Evolutionary conservation across 2,113 vertebrate species (phyloP).

Genomic region (Dascyllus trimaculatus): DNA sequence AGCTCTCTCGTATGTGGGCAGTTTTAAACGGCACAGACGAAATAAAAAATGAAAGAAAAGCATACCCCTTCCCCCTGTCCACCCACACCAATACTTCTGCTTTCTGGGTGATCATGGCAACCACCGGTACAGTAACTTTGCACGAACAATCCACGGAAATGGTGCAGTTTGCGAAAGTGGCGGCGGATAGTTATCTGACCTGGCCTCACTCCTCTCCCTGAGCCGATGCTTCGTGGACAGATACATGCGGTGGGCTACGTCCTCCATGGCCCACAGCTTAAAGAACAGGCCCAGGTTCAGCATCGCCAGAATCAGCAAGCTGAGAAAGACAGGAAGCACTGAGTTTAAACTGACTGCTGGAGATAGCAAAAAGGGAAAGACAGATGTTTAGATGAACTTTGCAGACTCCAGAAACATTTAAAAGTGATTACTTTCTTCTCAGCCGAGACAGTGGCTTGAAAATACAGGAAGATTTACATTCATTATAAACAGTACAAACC

Average conservation of each 20-base stretch:
- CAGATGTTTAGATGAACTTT: too few species aligned
- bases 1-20: slow-evolving; percentile 31
- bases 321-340: slow-evolving; percentile 57
- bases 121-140: neutral
- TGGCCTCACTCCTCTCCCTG: slow-evolving; percentile 73
- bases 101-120: slow-evolving; percentile 14
- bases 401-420: neutral
- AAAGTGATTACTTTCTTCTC: too few species aligned
- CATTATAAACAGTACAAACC: neutral
- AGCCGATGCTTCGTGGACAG: slow-evolving; percentile 83
- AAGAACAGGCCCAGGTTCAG: slow-evolving; percentile 94
- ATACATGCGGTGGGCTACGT: slow-evolving; percentile 91
- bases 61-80: neutral
- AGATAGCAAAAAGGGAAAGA: neutral
- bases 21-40: slow-evolving; percentile 15
- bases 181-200: slow-evolving; percentile 59
- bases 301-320: slow-evolving; percentile 91
- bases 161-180: neutral
- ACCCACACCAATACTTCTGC: slow-evolving; percentile 29
- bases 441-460: too few species aligned
- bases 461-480: too few species aligned
- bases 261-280: slow-evolving; percentile 95
- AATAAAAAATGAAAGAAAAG: neutral
- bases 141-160: neutral
- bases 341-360: neutral